These are phyloP conservation scores for Thamnophis sirtalis DNA, from an alignment of 2,113 vertebrate species.

Conservation along the genomic window DNA sequence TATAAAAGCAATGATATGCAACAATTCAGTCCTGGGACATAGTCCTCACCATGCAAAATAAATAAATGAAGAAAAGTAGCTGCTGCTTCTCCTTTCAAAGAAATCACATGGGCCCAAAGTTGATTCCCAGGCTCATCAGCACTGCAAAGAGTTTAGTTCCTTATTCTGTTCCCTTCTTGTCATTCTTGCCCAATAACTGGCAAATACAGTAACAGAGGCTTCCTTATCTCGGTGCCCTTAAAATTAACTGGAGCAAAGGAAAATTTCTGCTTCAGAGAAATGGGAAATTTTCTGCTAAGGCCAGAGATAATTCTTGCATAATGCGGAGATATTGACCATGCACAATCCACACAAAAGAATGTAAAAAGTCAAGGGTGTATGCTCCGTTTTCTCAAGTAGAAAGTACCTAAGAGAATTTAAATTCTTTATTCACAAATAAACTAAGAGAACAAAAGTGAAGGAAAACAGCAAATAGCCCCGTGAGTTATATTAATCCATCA, in stretches of 20 bases:
- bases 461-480: neutral
- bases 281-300: neutral
- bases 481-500: neutral
- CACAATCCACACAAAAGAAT: neutral
- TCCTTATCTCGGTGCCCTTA: slow-evolving; percentile 24
- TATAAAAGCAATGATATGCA: neutral
- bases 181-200: slow-evolving; percentile 69
- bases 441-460: neutral
- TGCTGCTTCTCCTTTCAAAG: neutral
- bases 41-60: neutral
- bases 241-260: slow-evolving; percentile 24
- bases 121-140: slow-evolving; percentile 53
- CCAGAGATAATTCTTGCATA: neutral
- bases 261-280: slow-evolving; percentile 4
- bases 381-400: neutral
- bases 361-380: neutral
- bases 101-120: slow-evolving; percentile 30
- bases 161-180: slow-evolving; percentile 23
- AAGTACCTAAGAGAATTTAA: neutral
- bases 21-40: neutral
- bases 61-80: neutral
- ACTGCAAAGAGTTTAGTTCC: slow-evolving; percentile 59
- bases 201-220: slow-evolving; percentile 30
- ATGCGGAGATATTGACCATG: neutral
- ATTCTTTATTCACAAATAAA: neutral